A percentile compares a stretch with the other conserved stretches of the same genome.
Evolutionary conservation across 2,113 vertebrate genomes (phyloP).

Genomic region (Pelobates fuscus): DNA sequence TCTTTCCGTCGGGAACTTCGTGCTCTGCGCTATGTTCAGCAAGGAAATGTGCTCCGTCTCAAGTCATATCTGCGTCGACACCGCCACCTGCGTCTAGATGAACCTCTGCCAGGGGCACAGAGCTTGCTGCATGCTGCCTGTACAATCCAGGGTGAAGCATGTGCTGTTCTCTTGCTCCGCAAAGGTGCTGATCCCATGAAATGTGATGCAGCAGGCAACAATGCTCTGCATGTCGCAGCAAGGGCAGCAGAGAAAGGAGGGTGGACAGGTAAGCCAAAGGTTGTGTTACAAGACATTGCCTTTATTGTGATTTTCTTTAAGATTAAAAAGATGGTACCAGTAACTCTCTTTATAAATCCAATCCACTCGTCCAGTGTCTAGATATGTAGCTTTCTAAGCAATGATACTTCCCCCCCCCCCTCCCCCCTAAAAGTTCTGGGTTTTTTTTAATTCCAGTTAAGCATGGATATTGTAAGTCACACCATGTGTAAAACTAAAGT

Average conservation of each 20-base stretch:
- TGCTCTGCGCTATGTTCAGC: conserved; percentile 66
- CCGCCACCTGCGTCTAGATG: conserved; percentile 65
- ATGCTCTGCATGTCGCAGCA: conserved; percentile 68
- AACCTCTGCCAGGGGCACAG: conserved; percentile 62
- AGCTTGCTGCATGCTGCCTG: conserved; percentile 71
- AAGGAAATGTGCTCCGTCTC: conserved; percentile 66
- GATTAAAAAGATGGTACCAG: too few relatives aligned
- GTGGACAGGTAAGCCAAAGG: conserved; percentile 52
- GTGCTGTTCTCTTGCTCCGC: conserved; percentile 67
- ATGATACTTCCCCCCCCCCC: too few relatives aligned
- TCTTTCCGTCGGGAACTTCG: conserved; percentile 23
- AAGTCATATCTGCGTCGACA: conserved; percentile 73
- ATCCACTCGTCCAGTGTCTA: too few relatives aligned
- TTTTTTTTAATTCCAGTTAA: too few relatives aligned
- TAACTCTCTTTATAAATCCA: too few relatives aligned
- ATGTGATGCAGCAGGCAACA: conserved; percentile 67
- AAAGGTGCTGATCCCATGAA: conserved; percentile 67
- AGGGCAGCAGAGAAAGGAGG: conserved; percentile 64
- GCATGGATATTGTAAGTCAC: too few relatives aligned
- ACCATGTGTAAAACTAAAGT: too few relatives aligned
- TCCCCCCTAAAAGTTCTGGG: too few relatives aligned
- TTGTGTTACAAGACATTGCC: too few relatives aligned
- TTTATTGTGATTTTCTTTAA: too few relatives aligned
- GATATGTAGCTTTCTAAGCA: too few relatives aligned
- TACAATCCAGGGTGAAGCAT: conserved; percentile 61